Percentiles rank a stretch among this genome's conserved stretches.
Conservation (phyloP, 2,888 invertebrate species). For the Ischnus inquisitorius region DNA sequence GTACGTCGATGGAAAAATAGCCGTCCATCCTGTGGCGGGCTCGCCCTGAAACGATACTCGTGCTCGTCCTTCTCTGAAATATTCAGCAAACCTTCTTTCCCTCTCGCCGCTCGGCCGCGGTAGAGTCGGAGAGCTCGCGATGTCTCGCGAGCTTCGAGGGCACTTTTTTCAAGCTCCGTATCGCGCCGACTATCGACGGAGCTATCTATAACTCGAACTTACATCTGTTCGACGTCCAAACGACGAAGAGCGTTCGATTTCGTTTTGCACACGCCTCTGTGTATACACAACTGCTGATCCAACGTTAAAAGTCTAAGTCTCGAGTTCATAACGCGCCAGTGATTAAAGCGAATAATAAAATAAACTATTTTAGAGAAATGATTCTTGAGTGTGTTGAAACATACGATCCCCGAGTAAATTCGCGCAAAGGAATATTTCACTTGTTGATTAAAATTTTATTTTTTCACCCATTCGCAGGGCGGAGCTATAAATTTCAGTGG, state of each 20-base stretch:
- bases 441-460: neutral
- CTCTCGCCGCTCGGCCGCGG: constrained; percentile 13
- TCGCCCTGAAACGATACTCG: constrained; percentile 69
- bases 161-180: neutral
- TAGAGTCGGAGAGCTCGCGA: neutral
- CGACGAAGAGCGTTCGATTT: neutral
- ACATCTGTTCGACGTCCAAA: neutral
- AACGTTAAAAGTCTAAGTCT: too few relatives aligned
- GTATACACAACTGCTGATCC: neutral
- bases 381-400: neutral
- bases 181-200: neutral
- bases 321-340: too few relatives aligned
- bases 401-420: neutral
- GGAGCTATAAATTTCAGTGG: neutral
- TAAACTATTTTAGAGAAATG: neutral
- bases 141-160: neutral
- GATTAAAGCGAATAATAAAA: neutral
- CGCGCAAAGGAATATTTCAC: neutral
- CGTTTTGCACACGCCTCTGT: neutral
- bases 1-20: constrained; percentile 61
- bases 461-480: neutral
- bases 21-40: constrained; percentile 66
- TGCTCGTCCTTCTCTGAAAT: constrained; percentile 65
- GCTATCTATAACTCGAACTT: neutral
- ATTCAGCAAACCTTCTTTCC: constrained; percentile 63